Conservation (phyloP, 2,888 invertebrate genomes). For the Buathra laborator region DNA sequence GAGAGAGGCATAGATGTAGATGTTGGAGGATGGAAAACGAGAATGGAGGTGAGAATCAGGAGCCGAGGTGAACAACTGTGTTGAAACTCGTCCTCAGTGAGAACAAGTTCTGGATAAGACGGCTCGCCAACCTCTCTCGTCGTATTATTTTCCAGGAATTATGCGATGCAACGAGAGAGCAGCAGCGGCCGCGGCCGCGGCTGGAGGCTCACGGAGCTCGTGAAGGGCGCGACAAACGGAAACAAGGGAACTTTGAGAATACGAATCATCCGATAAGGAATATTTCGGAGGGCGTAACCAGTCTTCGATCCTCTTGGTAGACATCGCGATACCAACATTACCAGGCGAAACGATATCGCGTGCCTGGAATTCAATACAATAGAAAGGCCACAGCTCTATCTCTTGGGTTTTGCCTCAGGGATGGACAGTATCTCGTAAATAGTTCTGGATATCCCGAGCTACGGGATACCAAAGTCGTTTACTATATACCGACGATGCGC, state of each 20-base stretch:
- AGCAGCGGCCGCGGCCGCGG: not conserved
- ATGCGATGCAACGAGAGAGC: slow-evolving; percentile 62
- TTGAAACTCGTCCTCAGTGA: slow-evolving; percentile 28
- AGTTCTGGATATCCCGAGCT: slow-evolving; percentile 29
- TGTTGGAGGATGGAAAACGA: slow-evolving; percentile 7
- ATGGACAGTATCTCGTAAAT: slow-evolving; percentile 61
- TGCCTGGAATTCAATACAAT: slow-evolving; percentile 71
- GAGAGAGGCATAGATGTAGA: not conserved
- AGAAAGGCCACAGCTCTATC: slow-evolving; percentile 21
- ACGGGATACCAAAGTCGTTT: slow-evolving; percentile 38
- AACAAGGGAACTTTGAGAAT: slow-evolving; percentile 34
- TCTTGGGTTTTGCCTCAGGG: slow-evolving; percentile 56
- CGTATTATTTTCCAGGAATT: slow-evolving; percentile 68
- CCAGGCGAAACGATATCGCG: slow-evolving; percentile 71
- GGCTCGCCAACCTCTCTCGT: slow-evolving; percentile 45
- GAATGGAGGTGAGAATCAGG: slow-evolving; percentile 25
- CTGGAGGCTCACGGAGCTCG: slow-evolving; percentile 10
- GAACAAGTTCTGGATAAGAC: slow-evolving; percentile 30
- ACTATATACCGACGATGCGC: not conserved
- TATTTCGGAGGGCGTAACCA: slow-evolving; percentile 51
- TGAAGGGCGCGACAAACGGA: slow-evolving; percentile 7
- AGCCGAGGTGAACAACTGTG: slow-evolving; percentile 29
- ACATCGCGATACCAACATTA: slow-evolving; percentile 63
- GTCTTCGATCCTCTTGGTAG: slow-evolving; percentile 23
- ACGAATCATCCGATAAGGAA: slow-evolving; percentile 64